Evolutionary conservation across 1,140 invertebrate genomes (phyloP), one percentile per base, ranked within the genome.

Genomic region (Cardiocondyla obscurior): DNA sequence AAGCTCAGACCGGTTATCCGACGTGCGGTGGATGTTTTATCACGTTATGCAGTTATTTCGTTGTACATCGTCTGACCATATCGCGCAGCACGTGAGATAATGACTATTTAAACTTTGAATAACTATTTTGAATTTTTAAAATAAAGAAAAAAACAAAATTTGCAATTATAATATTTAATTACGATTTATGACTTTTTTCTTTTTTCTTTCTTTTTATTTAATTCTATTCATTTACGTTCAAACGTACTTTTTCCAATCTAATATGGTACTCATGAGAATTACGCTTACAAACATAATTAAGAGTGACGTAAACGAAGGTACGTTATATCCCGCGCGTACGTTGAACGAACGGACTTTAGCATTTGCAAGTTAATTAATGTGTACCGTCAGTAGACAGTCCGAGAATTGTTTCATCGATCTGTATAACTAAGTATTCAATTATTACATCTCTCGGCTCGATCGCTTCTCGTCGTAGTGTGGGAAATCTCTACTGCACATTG

Each of bases 11-110:
- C 51, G 55, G 22, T 10, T 42, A 4, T 33, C n/a, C 44, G 64
- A 5, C 25, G 36, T 46, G 36, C 55, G 72, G 42, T 39, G 53
- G 64, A 42, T 70, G 73, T 85, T 90, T 88, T 89, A 89, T 88
- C 88, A 69, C 76, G 73, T 83, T 57, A 81, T 65, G 64, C 84
- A 79, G 84, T 76, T 85, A 62, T 82, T 62, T 36, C 58, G 72
- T 87, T 16, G 77, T 74, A 44, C 30, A 28, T 65, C n/a, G 33
- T 25, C 25, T 16, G 51, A 5, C 8, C 44, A 39, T 65, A 74
- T 85, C 51, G 51, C 12, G 5, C 22, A 5, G 3, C 25, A 22
- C 28, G 30, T 30, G 14, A 39, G 85, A 82, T 85, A 82, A 86
- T 82, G 77, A 62, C 39, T 16, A 7, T n/a, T 19, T 25, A 16